phyloP scores from a whole-genome alignment of 1,140 invertebrate species.

The Drosophila kikkawai region DNA sequence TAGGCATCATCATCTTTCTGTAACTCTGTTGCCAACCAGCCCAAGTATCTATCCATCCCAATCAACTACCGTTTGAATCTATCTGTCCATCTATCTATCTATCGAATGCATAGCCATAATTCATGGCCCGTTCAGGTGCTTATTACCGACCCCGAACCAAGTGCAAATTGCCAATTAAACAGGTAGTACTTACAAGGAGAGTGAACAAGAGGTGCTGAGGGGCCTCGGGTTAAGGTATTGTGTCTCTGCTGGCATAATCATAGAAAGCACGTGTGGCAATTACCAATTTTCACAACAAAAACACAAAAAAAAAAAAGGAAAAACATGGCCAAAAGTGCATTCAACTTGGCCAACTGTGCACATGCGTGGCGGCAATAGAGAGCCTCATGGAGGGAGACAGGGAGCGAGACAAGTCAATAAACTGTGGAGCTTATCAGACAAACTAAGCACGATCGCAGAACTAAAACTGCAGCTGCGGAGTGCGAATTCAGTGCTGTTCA shows the following conservation, averaged over 20 bases:
- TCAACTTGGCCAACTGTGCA: conserved; percentile 74
- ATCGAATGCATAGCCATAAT: conserved; percentile 68
- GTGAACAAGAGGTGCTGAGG: not conserved
- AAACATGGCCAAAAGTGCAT: conserved; percentile 76
- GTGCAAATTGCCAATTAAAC: conserved; percentile 76
- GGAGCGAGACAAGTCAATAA: conserved; percentile 55
- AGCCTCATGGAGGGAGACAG: conserved; percentile 20
- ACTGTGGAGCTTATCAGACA: conserved; percentile 69
- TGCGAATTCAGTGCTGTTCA: conserved; percentile 37
- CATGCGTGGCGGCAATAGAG: conserved; percentile 63
- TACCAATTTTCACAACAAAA: conserved; percentile 67
- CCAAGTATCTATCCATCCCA: conserved; percentile 24
- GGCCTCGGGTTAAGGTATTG: conserved; percentile 35
- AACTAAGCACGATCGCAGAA: conserved; percentile 76
- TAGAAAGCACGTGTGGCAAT: conserved; percentile 81
- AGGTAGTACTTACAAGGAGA: conserved; percentile 22
- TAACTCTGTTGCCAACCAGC: conserved; percentile 3
- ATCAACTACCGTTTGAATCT: conserved; percentile 73
- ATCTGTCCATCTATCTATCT: conserved; percentile 39
- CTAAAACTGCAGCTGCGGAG: conserved; percentile 44
- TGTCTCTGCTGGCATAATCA: conserved; percentile 66
- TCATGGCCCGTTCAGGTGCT: conserved; percentile 46
- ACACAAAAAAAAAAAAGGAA: conserved; percentile 52
- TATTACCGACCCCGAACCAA: conserved; percentile 42
- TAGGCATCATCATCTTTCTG: conserved; percentile 6